phyloP scores from a whole-genome alignment of 2,113 vertebrate genomes.

The Ivindomyrus marchei region DNA sequence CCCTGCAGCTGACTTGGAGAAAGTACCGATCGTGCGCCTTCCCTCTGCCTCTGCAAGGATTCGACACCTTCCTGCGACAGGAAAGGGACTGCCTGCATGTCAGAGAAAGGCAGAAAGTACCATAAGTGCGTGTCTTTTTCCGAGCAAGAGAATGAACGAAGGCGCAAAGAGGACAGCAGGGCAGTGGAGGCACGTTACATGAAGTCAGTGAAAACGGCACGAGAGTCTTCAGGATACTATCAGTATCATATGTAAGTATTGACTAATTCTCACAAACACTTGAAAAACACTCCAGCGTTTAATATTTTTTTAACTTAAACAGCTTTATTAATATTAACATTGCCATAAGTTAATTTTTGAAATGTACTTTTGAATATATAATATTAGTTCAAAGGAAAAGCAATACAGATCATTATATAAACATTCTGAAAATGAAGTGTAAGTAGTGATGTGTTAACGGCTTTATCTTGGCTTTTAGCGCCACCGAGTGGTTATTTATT shows the following conservation, averaged over 20 bases:
- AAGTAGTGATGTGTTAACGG: background rate
- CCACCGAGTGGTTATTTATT: background rate
- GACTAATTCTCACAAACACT: background rate
- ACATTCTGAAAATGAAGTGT: background rate
- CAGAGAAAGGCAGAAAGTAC: slow-evolving; percentile 31
- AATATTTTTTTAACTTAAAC: background rate
- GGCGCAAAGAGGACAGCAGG: slow-evolving; percentile 47
- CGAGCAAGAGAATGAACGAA: slow-evolving; percentile 39
- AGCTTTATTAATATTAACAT: background rate
- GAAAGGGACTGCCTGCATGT: slow-evolving; percentile 33
- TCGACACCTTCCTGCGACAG: background rate
- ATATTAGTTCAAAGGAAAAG: background rate
- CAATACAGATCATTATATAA: background rate
- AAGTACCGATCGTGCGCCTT: slow-evolving; percentile 6
- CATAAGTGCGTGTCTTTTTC: slow-evolving; percentile 36
- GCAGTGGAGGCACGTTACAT: slow-evolving; percentile 39
- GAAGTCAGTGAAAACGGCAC: slow-evolving; percentile 24
- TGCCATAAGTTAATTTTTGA: background rate
- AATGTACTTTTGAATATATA: background rate
- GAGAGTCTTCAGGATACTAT: slow-evolving; percentile 28
- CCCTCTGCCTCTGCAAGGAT: background rate
- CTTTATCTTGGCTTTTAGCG: background rate
- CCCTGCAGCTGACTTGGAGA: slow-evolving; percentile 14
- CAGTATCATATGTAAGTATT: slow-evolving; percentile 41
- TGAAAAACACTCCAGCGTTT: background rate